Evolutionary conservation across 2,113 vertebrate species (phyloP).

Genomic region (Anoura caudifer): DNA sequence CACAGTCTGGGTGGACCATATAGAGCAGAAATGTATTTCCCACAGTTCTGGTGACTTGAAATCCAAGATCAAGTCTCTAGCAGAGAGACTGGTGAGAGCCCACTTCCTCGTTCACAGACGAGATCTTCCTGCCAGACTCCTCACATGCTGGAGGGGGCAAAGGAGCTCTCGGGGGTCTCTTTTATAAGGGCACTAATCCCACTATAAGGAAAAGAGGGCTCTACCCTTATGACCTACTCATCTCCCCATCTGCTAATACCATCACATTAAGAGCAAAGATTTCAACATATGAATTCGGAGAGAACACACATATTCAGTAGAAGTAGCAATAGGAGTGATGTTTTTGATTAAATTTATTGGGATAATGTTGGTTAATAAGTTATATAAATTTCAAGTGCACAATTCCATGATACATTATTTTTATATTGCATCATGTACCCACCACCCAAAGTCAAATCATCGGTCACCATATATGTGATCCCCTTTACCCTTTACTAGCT

Average conservation of each 20-base stretch:
- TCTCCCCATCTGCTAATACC: neutral
- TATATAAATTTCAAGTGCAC: neutral
- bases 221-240: neutral
- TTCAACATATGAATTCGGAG: neutral
- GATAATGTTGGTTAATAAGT: neutral
- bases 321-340: neutral
- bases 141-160: neutral
- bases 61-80: too few species aligned
- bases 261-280: neutral
- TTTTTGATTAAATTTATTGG: neutral
- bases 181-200: neutral
- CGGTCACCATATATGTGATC: too few species aligned
- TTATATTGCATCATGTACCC: too few species aligned
- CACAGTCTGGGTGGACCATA: neutral
- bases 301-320: neutral
- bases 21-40: neutral
- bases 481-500: too few species aligned
- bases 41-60: too few species aligned
- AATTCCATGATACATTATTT: neutral
- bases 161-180: neutral
- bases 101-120: neutral
- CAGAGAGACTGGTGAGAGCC: too few species aligned
- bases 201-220: neutral
- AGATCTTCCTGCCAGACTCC: neutral
- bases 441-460: too few species aligned